These are phyloP conservation scores for Ataeniobius toweri DNA, from an alignment of 2,797 vertebrate genomes.

Conservation along the genomic window DNA sequence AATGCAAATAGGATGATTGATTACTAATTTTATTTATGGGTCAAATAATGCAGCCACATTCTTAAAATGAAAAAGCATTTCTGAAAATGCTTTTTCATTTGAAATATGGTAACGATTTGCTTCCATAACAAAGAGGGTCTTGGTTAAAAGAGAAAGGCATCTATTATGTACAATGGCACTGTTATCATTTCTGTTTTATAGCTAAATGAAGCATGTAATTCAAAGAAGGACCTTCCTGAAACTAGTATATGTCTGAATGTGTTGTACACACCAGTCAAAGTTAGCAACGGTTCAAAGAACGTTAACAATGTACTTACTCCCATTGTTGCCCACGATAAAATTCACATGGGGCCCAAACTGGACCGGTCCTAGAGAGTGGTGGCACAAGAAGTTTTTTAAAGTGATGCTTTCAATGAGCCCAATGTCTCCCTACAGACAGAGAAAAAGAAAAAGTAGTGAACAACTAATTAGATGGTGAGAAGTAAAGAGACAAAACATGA, in stretches of 20 bases:
- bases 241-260: neutral
- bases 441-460: neutral
- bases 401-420: conserved; percentile 87
- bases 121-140: neutral
- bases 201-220: neutral
- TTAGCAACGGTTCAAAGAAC: neutral
- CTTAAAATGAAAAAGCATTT: too few species aligned
- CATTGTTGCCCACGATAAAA: conserved; percentile 77
- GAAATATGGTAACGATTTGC: too few species aligned
- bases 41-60: too few species aligned
- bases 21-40: too few species aligned
- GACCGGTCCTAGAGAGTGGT: conserved; percentile 87
- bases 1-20: too few species aligned
- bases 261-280: neutral
- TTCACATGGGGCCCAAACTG: conserved; percentile 92
- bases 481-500: neutral
- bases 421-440: conserved; percentile 46
- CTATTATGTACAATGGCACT: neutral
- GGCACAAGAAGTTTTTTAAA: conserved; percentile 93
- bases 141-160: neutral
- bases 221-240: neutral
- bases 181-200: neutral
- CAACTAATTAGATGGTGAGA: neutral
- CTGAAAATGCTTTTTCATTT: too few species aligned
- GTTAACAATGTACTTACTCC: conserved; percentile 44